Conservation (phyloP, 2,113 vertebrate genomes). For the Lutjanus erythropterus region DNA sequence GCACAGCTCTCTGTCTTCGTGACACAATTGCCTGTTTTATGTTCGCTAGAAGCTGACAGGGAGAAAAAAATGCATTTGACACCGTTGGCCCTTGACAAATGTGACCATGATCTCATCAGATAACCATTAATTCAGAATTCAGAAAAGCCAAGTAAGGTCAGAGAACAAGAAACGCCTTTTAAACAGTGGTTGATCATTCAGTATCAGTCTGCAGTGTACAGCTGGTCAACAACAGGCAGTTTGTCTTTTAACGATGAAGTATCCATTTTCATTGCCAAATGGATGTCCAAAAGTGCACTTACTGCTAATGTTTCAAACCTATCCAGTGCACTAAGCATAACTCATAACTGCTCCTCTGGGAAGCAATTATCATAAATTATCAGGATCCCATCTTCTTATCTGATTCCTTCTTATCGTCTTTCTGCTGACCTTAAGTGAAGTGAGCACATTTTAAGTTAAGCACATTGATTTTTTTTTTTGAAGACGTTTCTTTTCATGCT, state of each 20-base stretch:
- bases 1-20: slow-evolving; percentile 31
- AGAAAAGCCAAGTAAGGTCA: slow-evolving; percentile 53
- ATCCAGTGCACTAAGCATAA: slow-evolving; percentile 26
- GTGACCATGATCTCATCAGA: slow-evolving; percentile 65
- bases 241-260: slow-evolving; percentile 49
- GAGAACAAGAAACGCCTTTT: slow-evolving; percentile 46
- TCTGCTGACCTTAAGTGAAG: slow-evolving; percentile 44
- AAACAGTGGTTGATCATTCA: background rate
- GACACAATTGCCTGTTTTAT: slow-evolving; percentile 64
- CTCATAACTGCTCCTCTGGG: slow-evolving; percentile 55
- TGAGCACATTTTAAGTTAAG: slow-evolving; percentile 20
- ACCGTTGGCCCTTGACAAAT: slow-evolving; percentile 46
- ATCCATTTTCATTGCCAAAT: slow-evolving; percentile 42
- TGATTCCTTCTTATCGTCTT: slow-evolving; percentile 10
- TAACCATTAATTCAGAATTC: slow-evolving; percentile 52
- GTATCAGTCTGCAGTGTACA: slow-evolving; percentile 9
- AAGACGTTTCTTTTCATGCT: slow-evolving; percentile 43
- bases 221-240: slow-evolving; percentile 26
- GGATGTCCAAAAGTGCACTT: slow-evolving; percentile 59
- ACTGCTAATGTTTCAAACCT: slow-evolving; percentile 54
- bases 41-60: slow-evolving; percentile 7
- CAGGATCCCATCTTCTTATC: slow-evolving; percentile 28
- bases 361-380: slow-evolving; percentile 65
- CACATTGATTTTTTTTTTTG: slow-evolving; percentile 19
- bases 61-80: slow-evolving; percentile 41